Evolutionary conservation across 2,113 vertebrate species (phyloP).

Genomic region (Otus sunia): DNA sequence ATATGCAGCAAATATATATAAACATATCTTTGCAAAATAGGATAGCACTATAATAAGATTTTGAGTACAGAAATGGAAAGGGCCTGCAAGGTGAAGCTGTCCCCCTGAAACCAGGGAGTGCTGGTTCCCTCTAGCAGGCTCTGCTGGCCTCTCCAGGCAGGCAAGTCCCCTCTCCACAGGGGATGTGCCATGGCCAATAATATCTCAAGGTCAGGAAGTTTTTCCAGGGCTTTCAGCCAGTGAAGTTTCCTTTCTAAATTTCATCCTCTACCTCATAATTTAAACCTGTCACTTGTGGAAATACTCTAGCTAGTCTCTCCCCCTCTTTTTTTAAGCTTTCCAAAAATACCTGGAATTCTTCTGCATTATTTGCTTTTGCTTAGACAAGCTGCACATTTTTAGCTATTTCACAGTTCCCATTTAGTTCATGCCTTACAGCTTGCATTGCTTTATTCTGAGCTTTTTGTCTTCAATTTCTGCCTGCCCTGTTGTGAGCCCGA

Average conservation of each 20-base stretch:
- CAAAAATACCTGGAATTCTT: not conserved
- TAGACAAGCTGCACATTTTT: not conserved
- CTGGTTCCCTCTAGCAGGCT: not conserved
- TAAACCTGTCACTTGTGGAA: not conserved
- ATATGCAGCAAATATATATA: not conserved
- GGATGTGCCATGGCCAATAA: not conserved
- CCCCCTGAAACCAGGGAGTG: not conserved
- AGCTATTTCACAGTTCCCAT: not conserved
- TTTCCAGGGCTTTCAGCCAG: slow-evolving; percentile 12
- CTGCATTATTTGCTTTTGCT: not conserved
- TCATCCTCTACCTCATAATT: not conserved
- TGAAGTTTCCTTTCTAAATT: slow-evolving; percentile 16
- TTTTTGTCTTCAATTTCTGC: not conserved
- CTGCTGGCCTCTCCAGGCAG: not conserved
- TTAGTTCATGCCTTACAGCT: not conserved
- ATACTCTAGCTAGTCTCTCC: not conserved
- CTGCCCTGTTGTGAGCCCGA: not conserved
- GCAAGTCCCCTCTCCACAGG: not conserved
- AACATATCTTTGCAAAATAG: not conserved
- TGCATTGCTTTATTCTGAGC: not conserved
- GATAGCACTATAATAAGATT: not conserved
- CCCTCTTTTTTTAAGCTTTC: not conserved
- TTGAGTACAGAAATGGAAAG: not conserved
- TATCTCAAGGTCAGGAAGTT: slow-evolving; percentile 44
- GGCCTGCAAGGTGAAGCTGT: not conserved